phyloP scores from a whole-genome alignment of 2,113 vertebrate genomes.

The Columba janthina region DNA sequence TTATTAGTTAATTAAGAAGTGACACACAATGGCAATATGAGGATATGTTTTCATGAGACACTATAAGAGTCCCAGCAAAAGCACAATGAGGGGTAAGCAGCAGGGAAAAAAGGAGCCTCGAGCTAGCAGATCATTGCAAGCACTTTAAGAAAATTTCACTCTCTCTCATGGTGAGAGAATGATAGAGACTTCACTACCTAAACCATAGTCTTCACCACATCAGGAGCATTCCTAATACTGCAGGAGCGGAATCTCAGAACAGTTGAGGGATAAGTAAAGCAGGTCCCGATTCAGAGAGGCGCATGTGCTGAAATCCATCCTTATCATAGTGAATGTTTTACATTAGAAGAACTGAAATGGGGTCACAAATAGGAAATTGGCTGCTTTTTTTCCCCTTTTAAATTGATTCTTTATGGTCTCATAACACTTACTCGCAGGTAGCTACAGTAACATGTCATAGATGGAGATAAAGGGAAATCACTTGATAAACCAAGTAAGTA shows the following conservation, averaged over 20 bases:
- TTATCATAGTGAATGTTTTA: not conserved
- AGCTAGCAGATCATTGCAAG: not conserved
- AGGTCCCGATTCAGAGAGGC: not conserved
- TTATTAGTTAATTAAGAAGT: not conserved
- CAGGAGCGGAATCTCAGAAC: not conserved
- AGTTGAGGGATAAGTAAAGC: not conserved
- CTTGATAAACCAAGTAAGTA: not conserved
- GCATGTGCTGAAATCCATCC: not conserved
- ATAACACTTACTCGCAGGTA: not conserved
- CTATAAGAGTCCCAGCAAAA: not conserved
- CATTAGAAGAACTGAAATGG: not conserved
- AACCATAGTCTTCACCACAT: not conserved
- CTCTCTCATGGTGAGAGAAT: not conserved
- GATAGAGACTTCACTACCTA: not conserved
- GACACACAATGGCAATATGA: not conserved
- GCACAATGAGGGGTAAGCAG: not conserved
- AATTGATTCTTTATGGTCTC: not conserved
- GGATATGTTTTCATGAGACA: not conserved
- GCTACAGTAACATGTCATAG: not conserved
- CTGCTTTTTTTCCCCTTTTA: not conserved
- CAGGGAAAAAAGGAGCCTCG: not conserved
- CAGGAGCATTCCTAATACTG: not conserved
- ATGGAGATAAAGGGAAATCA: not conserved
- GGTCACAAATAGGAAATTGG: not conserved
- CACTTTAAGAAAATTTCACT: not conserved